Conservation (phyloP, 2,113 vertebrate genomes). For the Tychaedon coryphoeus region DNA sequence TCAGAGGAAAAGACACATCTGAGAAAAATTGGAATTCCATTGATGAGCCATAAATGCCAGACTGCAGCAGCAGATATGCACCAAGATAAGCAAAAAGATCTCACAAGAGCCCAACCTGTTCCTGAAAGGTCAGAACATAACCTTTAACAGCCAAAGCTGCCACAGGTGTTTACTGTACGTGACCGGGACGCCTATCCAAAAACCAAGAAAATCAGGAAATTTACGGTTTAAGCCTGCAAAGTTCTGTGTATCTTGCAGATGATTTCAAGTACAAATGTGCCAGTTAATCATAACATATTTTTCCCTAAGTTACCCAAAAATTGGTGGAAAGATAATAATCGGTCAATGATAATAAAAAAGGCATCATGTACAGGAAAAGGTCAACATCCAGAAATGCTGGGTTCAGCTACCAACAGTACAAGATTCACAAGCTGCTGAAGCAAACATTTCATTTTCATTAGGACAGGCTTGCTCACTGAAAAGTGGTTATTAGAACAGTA, state of each 20-base stretch:
- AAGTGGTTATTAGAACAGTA: background rate
- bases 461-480: background rate
- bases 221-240: background rate
- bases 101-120: background rate
- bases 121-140: conserved; percentile 22
- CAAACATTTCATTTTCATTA: background rate
- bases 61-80: background rate
- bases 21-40: background rate
- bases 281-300: background rate
- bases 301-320: background rate
- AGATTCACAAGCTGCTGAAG: background rate
- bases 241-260: background rate
- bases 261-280: background rate
- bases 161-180: background rate
- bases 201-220: background rate
- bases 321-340: background rate
- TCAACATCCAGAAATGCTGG: background rate
- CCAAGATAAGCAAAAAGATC: background rate
- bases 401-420: background rate
- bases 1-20: background rate
- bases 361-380: background rate
- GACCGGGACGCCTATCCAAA: background rate
- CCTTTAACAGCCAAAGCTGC: background rate
- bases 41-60: background rate
- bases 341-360: background rate